These are phyloP conservation scores for Gambusia affinis DNA, from an alignment of 2,113 vertebrate species.

Conservation along the genomic window DNA sequence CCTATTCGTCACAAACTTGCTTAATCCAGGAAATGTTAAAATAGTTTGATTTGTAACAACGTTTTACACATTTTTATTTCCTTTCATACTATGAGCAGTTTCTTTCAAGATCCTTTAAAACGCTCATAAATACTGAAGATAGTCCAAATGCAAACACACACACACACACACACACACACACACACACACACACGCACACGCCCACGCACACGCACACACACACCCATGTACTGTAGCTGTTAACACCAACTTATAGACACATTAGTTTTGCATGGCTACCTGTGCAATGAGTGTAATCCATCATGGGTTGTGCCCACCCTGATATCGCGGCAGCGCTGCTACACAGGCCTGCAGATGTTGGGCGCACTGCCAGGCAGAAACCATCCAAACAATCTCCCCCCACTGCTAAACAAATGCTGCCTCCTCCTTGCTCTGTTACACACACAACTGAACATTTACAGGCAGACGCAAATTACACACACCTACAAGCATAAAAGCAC, in stretches of 20 bases:
- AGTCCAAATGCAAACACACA: conserved; percentile 49
- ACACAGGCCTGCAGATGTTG: conserved; percentile 73
- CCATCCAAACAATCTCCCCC: conserved; percentile 45
- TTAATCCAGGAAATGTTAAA: no score
- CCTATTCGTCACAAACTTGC: no score
- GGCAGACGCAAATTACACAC: conserved; percentile 34
- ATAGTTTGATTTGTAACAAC: no score
- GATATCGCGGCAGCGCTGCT: conserved; percentile 57
- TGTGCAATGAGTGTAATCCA: conserved; percentile 77
- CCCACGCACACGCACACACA: no score
- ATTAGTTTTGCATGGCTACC: conserved; percentile 77
- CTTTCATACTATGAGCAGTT: conserved; percentile 13
- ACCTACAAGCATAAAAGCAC: conserved; percentile 11
- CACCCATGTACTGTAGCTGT: conserved; percentile 64
- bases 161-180: background rate
- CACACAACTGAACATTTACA: conserved; percentile 39
- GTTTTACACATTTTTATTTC: conserved; percentile 14
- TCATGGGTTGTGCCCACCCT: conserved; percentile 62
- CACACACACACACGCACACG: conserved; percentile 32
- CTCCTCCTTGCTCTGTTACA: conserved; percentile 36
- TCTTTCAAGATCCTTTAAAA: conserved; percentile 31
- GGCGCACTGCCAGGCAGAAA: conserved; percentile 66
- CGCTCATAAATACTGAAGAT: conserved; percentile 32
- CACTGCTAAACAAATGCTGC: conserved; percentile 55
- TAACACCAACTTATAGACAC: conserved; percentile 77